Base-by-base conservation (phyloP, 2,113 vertebrate species). In the Puffinus mauretanicus region DNA sequence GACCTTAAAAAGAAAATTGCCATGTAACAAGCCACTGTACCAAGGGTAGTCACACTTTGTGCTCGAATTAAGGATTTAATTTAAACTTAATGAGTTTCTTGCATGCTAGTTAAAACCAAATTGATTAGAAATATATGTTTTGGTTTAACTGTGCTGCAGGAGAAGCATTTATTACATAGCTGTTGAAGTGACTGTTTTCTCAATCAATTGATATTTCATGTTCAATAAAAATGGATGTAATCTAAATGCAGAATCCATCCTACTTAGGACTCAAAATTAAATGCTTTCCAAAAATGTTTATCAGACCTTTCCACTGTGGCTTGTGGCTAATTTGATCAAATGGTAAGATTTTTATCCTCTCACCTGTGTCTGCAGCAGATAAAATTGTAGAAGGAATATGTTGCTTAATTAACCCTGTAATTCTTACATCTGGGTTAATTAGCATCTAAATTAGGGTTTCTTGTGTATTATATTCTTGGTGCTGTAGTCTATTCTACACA, bases 381-480 rank as follows among this genome's bases (percentile, higher is more conserved):
- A 97, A 97, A 95, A 94, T 65, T 91, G 82, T 96, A 69, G 94
- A 73, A 97, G 93, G 88, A 88, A 30, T 44, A 65, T n/a, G 88
- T 93, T 95, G 90, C 88, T 96, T 97, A 97, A 97, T 98, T 98
- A 98, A 97, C 95, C 92, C 97, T 85, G 72, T 95, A 94, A 97
- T 97, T 97, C 94, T 97, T 97, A 96, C 82, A 93, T 79, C 81
- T 95, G 66, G 22, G 32, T 54, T 97, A 94, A 98, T 97, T 98
- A 97, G 77, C 94, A 97, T 97, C 96, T 97, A 97, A 97, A 98
- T 96, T 92, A 97, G 75, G 69, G 64, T n/a, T 65, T 67, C 58
- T 91, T 81, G 82, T 88, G 44, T 72, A 52, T 94, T 86, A 49
- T 69, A 65, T 86, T 66, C 73, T 95, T 82, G 58, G 30, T 75